Evolutionary conservation across 1,140 invertebrate genomes (phyloP), one percentile per base, ranked within the genome.

Genomic region (Drosophila busckii): DNA sequence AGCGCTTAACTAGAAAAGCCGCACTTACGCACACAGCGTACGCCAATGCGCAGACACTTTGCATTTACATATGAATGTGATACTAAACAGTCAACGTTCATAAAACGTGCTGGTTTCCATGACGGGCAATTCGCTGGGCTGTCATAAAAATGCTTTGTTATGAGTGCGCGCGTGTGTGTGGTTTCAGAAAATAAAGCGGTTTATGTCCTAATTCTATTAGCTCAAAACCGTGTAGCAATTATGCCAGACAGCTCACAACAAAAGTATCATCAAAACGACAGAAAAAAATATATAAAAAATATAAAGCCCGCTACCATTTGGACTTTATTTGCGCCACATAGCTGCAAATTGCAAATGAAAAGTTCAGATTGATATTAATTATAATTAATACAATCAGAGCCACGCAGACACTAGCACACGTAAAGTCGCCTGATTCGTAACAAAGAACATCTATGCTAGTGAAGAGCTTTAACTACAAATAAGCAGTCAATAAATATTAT

Each of bases 121-220:
- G 63, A 56, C 53, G 50, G 34, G 35, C 58, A 64, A 78, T 71
- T 46, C 75, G 75, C 63, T 46, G 49, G 32, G 35, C 56, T 80
- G 73, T 73, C 73, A 73, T 78, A 78, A 80, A 75, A 78, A 45
- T 46, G 68, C 63, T 66, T 66, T 66, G 58, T 66, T 66, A 59
- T 63, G 54, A 46, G 46, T 31, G 12, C 20, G 42, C 26, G 7
- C 28, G 26, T 40, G 31, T 25, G 17, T 29, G 31, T 26, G 45
- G n/a, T 25, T 49, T 55, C 67, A 37, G 67, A 56, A 68, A 68
- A 78, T 80, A 73, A 78, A 78, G 73, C 63, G 68, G 73, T 78
- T 78, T 78, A 78, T 78, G 68, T 46, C 73, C 73, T 80, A 78
- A 78, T 78, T 78, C 73, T 78, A 78, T 78, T 78, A 78, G 73